Percentiles rank a stretch among this genome's conserved stretches.
phyloP scores from a whole-genome alignment of 2,797 vertebrate species.

The Heterohyrax brucei region DNA sequence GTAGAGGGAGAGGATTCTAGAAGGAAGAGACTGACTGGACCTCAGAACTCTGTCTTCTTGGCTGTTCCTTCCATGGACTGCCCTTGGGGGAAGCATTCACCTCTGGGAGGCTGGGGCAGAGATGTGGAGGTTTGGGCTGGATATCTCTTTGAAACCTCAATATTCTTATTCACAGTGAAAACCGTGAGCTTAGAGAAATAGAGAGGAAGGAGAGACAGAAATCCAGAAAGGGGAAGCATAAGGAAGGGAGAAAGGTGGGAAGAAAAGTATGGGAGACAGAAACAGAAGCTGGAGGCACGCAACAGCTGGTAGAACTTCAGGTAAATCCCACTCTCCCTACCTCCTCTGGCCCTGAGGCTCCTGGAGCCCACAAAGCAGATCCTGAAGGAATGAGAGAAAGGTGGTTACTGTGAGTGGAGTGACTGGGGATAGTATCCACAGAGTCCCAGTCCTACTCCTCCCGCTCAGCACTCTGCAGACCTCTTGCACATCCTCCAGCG shows the following conservation, averaged over 20 bases:
- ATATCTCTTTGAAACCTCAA: background rate
- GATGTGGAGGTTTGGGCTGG: background rate
- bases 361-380: background rate
- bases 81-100: background rate
- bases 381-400: rapidly evolving
- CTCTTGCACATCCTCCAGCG: background rate
- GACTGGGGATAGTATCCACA: no score
- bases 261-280: background rate
- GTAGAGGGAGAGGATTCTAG: background rate
- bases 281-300: background rate
- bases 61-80: background rate
- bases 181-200: background rate
- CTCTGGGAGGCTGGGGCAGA: background rate
- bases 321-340: background rate
- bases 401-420: background rate
- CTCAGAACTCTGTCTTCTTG: background rate
- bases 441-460: background rate
- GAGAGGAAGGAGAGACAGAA: constrained; percentile 80
- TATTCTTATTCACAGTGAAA: background rate
- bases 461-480: no score
- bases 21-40: background rate
- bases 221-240: background rate
- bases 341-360: background rate
- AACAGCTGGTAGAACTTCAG: background rate
- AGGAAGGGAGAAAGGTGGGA: constrained; percentile 45